Percentiles rank a stretch among this genome's conserved stretches.
These are phyloP conservation scores for Dasyornis broadbenti DNA, from an alignment of 2,113 vertebrate genomes.

Conservation along the genomic window DNA sequence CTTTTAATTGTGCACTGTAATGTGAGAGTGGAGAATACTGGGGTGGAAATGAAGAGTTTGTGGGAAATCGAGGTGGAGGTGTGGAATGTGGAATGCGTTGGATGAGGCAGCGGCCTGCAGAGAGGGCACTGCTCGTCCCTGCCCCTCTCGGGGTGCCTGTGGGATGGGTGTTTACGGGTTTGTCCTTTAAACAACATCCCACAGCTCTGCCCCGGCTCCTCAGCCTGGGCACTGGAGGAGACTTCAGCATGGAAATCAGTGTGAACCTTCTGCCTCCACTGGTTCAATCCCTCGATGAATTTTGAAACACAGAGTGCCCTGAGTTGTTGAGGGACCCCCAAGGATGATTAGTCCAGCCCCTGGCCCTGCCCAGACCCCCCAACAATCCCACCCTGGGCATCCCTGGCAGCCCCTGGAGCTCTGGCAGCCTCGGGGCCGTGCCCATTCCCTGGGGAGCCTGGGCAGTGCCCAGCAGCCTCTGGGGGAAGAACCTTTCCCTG, in stretches of 20 bases:
- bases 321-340: neutral
- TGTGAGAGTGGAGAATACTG: neutral
- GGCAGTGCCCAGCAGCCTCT: neutral
- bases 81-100: neutral
- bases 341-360: rapidly evolving
- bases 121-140: neutral
- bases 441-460: neutral
- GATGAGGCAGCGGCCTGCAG: neutral
- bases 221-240: neutral
- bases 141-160: neutral
- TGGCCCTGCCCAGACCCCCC: neutral
- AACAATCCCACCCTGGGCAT: neutral
- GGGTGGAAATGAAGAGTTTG: neutral
- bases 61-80: neutral
- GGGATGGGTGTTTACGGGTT: neutral
- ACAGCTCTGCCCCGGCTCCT: neutral
- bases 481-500: too few species aligned
- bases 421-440: neutral
- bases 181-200: neutral
- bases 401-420: neutral
- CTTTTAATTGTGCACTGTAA: neutral
- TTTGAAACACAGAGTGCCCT: neutral
- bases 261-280: neutral
- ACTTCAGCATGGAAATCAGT: neutral
- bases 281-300: rapidly evolving